A percentile compares a stretch with the other conserved stretches of the same genome.
Conservation (phyloP, 2,888 invertebrate species). For the Ochlodes sylvanus region DNA sequence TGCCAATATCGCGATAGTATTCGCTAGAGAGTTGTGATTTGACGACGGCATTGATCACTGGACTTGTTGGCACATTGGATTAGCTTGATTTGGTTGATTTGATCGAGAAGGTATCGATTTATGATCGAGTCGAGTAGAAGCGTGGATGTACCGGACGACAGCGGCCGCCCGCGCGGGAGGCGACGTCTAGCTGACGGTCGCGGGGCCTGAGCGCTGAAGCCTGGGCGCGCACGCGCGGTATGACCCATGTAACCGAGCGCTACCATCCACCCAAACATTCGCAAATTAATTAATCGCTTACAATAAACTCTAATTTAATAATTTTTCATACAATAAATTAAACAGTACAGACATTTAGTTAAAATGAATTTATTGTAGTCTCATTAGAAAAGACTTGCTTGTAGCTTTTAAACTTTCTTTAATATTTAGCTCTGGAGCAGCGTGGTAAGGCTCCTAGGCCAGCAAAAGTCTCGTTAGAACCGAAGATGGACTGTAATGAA, state of each 20-base stretch:
- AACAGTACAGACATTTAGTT: not conserved
- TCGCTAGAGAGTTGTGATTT: constrained; percentile 33
- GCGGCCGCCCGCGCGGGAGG: constrained; percentile 68
- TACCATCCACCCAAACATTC: constrained; percentile 39
- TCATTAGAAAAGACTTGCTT: no score
- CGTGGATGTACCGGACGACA: constrained; percentile 50
- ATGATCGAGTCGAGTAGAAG: constrained; percentile 48
- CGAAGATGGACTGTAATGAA: not conserved
- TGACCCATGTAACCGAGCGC: constrained; percentile 52
- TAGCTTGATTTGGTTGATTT: constrained; percentile 46
- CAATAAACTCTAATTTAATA: constrained; percentile 13
- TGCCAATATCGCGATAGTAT: constrained; percentile 46
- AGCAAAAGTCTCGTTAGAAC: not conserved
- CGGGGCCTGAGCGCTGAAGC: constrained; percentile 66
- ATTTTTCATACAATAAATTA: not conserved
- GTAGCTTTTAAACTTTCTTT: no score
- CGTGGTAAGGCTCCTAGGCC: not conserved
- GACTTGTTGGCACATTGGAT: constrained; percentile 37
- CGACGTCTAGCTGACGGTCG: constrained; percentile 64
- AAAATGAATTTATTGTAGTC: not conserved
- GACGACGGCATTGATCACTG: constrained; percentile 29
- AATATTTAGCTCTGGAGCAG: no score
- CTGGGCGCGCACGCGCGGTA: constrained; percentile 69
- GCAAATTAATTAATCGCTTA: constrained; percentile 32
- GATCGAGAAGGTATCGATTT: constrained; percentile 72